Conservation (phyloP, 2,888 invertebrate genomes). For the Cremastobaeus sp. region DNA sequence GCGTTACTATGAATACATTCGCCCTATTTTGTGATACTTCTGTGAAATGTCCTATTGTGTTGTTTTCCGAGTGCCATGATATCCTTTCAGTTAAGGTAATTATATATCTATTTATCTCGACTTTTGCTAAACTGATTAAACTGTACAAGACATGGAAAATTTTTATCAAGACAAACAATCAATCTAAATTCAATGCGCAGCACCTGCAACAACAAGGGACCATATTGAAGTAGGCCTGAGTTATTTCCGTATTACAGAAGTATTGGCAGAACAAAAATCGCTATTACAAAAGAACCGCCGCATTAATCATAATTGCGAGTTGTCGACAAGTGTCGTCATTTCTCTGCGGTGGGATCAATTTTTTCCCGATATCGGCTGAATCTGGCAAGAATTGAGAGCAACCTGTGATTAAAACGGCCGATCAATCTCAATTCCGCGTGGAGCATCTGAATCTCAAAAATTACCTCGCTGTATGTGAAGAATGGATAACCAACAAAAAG, state of each 20-base stretch:
- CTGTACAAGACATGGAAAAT: neutral
- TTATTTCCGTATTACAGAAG: neutral
- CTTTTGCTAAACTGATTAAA: conserved; percentile 31
- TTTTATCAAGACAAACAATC: conserved; percentile 7
- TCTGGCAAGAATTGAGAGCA: conserved; percentile 10
- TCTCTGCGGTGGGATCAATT: neutral
- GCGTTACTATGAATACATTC: conserved; percentile 23
- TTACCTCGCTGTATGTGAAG: neutral
- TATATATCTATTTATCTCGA: conserved; percentile 29
- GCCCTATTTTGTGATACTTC: conserved; percentile 22
- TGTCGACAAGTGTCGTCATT: conserved; percentile 11
- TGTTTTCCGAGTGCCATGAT: conserved; percentile 5
- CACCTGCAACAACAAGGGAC: conserved; percentile 19
- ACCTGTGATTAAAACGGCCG: conserved; percentile 7
- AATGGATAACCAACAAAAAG: conserved; percentile 9
- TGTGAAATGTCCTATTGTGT: conserved; percentile 30
- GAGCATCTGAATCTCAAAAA: conserved; percentile 19
- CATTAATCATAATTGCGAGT: conserved; percentile 5
- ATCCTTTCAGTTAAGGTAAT: conserved; percentile 27
- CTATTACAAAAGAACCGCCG: too few species aligned
- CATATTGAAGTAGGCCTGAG: too few species aligned
- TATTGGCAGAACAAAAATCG: neutral
- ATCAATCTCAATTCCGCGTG: conserved; percentile 32
- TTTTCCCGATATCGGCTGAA: neutral
- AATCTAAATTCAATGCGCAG: conserved; percentile 17